phyloP scores from a whole-genome alignment of 2,888 invertebrate genomes.

The Trachelus iudaicus region DNA sequence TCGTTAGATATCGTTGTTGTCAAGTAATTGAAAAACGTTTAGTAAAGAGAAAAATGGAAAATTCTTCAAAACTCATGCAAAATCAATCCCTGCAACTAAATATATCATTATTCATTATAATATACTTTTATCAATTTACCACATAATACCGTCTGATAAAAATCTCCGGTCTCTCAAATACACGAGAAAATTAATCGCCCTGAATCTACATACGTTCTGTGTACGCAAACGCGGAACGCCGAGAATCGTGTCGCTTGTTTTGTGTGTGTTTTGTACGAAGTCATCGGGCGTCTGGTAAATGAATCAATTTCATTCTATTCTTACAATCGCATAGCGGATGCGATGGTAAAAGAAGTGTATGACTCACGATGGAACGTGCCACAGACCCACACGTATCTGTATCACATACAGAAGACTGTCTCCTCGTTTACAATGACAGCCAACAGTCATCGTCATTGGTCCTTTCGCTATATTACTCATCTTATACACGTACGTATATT shows the following conservation, averaged over 20 bases:
- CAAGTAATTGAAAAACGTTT: background rate
- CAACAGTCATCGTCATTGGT: background rate
- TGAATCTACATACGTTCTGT: too few relatives aligned
- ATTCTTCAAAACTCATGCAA: background rate
- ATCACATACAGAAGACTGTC: background rate
- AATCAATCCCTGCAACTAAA: background rate
- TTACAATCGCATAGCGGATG: constrained; percentile 47
- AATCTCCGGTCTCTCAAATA: background rate
- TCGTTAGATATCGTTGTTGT: background rate
- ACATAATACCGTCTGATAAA: background rate
- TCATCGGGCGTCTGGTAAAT: constrained; percentile 22
- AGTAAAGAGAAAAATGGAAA: background rate
- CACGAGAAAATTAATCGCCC: background rate
- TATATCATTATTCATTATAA: background rate
- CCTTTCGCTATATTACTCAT: background rate
- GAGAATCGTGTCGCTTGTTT: background rate
- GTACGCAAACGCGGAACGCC: background rate
- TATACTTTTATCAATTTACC: background rate
- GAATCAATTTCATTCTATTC: constrained; percentile 57
- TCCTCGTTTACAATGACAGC: background rate
- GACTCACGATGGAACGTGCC: constrained; percentile 37
- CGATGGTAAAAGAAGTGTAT: constrained; percentile 49
- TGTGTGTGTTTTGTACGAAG: background rate
- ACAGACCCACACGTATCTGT: background rate
- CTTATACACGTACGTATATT: background rate